A percentile compares a stretch with the other conserved stretches of the same genome.
phyloP scores from a whole-genome alignment of 2,113 vertebrate species.

The Equus quagga region DNA sequence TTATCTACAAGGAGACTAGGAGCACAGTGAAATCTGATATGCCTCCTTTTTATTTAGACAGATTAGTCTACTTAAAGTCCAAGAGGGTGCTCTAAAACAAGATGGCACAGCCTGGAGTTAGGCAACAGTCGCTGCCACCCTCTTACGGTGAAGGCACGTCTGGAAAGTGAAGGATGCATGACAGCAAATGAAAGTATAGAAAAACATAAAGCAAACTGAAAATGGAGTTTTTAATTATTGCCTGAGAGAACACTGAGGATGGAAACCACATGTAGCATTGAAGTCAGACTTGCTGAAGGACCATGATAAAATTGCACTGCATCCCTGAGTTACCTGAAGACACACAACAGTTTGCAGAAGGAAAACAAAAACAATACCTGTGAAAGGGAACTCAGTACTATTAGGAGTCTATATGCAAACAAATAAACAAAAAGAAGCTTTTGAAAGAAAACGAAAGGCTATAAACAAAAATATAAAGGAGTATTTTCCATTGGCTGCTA shows the following conservation, averaged over 20 bases:
- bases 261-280: not conserved
- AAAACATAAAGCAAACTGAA: not conserved
- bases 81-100: not conserved
- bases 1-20: not conserved
- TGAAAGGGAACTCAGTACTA: not conserved
- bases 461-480: not conserved
- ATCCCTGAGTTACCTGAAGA: not conserved
- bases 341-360: not conserved
- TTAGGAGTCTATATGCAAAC: not conserved
- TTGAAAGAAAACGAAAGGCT: not conserved
- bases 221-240: slow-evolving; percentile 17
- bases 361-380: not conserved
- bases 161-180: slow-evolving; percentile 30
- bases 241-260: not conserved
- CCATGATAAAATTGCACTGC: not conserved
- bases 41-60: not conserved
- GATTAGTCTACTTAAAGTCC: slow-evolving; percentile 15
- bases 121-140: not conserved
- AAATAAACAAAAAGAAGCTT: not conserved
- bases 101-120: not conserved
- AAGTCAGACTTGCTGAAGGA: not conserved
- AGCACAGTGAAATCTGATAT: not conserved
- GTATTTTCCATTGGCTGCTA: not conserved
- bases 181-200: slow-evolving; percentile 24
- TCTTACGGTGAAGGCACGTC: not conserved